A percentile compares a stretch with the other conserved stretches of the same genome.
Conservation (phyloP, 1,140 invertebrate genomes). For the Neuroterus valhalla region DNA sequence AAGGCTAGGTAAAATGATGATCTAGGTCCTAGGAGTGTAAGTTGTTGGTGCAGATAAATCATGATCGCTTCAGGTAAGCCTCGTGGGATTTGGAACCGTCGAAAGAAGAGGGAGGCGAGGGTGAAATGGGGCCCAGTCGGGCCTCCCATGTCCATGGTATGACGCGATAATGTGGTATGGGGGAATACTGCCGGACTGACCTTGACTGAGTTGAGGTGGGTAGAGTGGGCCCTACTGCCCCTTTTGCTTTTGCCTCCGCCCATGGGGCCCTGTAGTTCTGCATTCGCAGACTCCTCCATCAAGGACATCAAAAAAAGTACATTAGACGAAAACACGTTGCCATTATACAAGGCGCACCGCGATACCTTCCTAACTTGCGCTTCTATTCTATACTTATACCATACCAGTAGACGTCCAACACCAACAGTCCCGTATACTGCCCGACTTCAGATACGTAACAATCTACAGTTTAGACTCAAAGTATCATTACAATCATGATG, state of each 20-base stretch:
- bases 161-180: slow-evolving; percentile 48
- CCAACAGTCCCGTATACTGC: too few relatives aligned
- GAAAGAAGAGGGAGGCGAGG: too few relatives aligned
- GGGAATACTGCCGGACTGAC: slow-evolving; percentile 62
- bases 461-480: too few relatives aligned
- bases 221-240: slow-evolving; percentile 69
- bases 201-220: slow-evolving; percentile 74
- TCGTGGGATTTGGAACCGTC: slow-evolving; percentile 46
- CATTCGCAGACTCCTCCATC: slow-evolving; percentile 76
- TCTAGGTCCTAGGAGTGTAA: too few relatives aligned
- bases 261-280: slow-evolving; percentile 70
- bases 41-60: too few relatives aligned
- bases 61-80: slow-evolving; percentile 39
- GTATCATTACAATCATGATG: too few relatives aligned
- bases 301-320: slow-evolving; percentile 76
- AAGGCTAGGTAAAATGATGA: too few relatives aligned
- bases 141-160: slow-evolving; percentile 44
- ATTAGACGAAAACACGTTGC: slow-evolving; percentile 76
- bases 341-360: slow-evolving; percentile 65
- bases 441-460: too few relatives aligned
- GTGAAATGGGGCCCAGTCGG: slow-evolving; percentile 22
- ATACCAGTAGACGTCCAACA: too few relatives aligned
- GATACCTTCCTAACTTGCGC: slow-evolving; percentile 7
- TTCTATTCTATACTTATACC: too few relatives aligned
- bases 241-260: slow-evolving; percentile 52